Percentiles rank a stretch among this genome's conserved stretches.
phyloP scores from a whole-genome alignment of 2,113 vertebrate species.

The Leptodactylus fuscus region DNA sequence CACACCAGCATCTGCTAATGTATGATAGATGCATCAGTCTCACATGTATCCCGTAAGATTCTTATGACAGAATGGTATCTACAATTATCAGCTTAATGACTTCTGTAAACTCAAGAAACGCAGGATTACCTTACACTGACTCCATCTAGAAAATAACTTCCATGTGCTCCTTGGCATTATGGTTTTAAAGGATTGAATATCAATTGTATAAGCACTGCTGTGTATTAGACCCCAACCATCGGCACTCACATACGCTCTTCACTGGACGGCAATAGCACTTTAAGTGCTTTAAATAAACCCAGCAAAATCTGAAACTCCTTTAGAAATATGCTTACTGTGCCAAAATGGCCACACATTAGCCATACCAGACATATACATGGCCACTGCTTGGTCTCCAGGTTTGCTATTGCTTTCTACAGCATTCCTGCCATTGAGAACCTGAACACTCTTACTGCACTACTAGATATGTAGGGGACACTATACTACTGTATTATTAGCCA shows the following conservation, averaged over 20 bases:
- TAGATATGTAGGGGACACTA: background rate
- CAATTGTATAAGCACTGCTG: slow-evolving; percentile 31
- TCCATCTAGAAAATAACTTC: slow-evolving; percentile 45
- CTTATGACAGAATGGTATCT: slow-evolving; percentile 51
- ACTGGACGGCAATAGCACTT: slow-evolving; percentile 12
- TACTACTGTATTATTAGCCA: background rate
- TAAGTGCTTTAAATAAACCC: slow-evolving; percentile 4
- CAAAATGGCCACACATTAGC: background rate
- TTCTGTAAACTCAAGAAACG: slow-evolving; percentile 36
- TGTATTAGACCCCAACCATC: slow-evolving; percentile 27
- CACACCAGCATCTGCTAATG: slow-evolving; percentile 38
- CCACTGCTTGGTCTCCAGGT: background rate
- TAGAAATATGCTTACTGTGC: slow-evolving; percentile 6
- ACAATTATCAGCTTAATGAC: slow-evolving; percentile 54
- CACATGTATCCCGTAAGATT: slow-evolving; percentile 18
- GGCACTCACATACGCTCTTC: background rate
- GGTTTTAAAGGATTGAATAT: slow-evolving; percentile 51
- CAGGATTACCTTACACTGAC: slow-evolving; percentile 45
- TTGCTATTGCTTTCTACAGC: background rate
- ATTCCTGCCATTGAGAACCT: background rate
- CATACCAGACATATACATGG: background rate
- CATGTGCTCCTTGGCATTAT: slow-evolving; percentile 37
- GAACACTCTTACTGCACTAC: background rate
- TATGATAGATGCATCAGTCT: slow-evolving; percentile 30
- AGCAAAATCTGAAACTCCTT: background rate